A percentile compares a stretch with the other conserved stretches of the same genome.
phyloP scores from a whole-genome alignment of 2,113 vertebrate species.

The Hippocampus zosterae region DNA sequence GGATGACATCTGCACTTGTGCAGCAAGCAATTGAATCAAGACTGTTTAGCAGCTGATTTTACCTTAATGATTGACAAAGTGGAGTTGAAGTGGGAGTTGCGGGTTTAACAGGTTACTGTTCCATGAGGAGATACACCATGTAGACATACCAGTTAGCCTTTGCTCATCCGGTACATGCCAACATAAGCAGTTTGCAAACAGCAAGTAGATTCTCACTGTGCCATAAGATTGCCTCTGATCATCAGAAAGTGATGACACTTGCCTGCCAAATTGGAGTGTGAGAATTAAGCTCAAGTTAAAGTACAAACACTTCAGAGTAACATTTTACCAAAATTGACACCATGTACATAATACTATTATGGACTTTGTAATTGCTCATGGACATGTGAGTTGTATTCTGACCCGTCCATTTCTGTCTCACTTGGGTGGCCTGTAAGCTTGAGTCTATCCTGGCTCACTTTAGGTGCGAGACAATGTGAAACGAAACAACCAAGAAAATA shows the following conservation, averaged over 20 bases:
- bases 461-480: no score
- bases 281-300: no score
- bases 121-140: not conserved
- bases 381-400: no score
- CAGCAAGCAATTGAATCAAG: not conserved
- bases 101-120: slow-evolving; percentile 15
- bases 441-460: no score
- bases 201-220: not conserved
- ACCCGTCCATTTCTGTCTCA: not conserved
- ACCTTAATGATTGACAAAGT: slow-evolving; percentile 54
- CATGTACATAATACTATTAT: not conserved
- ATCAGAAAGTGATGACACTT: not conserved
- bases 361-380: not conserved
- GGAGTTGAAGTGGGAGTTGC: slow-evolving; percentile 15
- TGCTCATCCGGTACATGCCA: no score
- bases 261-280: no score
- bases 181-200: not conserved
- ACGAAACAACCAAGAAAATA: no score
- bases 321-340: not conserved
- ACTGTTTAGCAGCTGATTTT: not conserved
- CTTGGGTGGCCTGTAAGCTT: no score
- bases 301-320: not conserved
- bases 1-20: not conserved
- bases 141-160: no score
- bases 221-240: not conserved